phyloP scores from a whole-genome alignment of 2,113 vertebrate species.

The Equus quagga region DNA sequence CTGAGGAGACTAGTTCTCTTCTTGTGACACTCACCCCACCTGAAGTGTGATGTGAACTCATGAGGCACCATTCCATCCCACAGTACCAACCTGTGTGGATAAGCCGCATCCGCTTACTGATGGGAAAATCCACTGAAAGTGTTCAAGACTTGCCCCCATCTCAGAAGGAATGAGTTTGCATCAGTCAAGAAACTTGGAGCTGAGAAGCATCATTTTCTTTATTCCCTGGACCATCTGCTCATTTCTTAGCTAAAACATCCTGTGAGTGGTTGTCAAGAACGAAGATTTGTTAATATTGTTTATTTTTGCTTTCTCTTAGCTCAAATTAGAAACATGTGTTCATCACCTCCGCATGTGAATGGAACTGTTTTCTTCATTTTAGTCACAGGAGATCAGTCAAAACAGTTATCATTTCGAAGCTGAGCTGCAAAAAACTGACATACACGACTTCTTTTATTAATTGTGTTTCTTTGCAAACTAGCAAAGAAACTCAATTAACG shows the following conservation, averaged over 20 bases:
- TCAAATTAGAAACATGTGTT: conserved; percentile 56
- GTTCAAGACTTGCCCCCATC: neutral
- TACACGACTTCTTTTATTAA: neutral
- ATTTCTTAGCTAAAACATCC: neutral
- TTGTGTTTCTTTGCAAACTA: conserved; percentile 9
- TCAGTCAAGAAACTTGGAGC: neutral
- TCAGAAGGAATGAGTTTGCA: neutral
- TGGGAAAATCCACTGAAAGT: neutral
- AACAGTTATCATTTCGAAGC: conserved; percentile 4
- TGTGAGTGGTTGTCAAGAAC: conserved; percentile 12
- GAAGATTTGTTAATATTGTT: neutral
- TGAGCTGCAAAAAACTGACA: neutral
- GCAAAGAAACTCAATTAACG: neutral
- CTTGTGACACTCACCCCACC: neutral
- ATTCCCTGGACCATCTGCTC: neutral
- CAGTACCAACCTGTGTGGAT: accelerated
- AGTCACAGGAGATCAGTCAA: conserved; percentile 16
- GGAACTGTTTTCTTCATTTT: neutral
- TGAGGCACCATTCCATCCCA: accelerated
- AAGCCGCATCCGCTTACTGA: neutral
- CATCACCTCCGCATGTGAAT: neutral
- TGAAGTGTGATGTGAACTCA: neutral
- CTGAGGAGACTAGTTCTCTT: neutral
- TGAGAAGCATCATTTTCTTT: neutral
- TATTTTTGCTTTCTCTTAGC: conserved; percentile 41